Conservation (phyloP, 1,140 invertebrate genomes). For the Drosophila truncata region DNA sequence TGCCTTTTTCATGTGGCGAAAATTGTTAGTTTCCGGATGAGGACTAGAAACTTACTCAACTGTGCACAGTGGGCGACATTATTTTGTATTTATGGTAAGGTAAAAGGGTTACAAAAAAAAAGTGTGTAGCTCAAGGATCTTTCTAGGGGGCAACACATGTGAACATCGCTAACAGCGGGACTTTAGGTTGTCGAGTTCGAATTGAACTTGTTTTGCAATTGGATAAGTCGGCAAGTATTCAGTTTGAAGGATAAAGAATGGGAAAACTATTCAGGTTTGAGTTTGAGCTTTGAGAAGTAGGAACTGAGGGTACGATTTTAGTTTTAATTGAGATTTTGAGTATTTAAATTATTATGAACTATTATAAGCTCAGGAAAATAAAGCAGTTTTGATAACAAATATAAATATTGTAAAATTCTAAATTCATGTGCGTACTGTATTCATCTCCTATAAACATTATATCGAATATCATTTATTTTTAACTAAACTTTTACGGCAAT, state of each 20-base stretch:
- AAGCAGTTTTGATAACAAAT: not conserved
- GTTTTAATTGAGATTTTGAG: not conserved
- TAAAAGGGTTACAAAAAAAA: constrained; percentile 37
- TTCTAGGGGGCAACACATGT: constrained; percentile 18
- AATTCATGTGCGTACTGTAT: no score
- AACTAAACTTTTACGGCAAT: no score
- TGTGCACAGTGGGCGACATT: constrained; percentile 56
- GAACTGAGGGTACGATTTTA: not conserved
- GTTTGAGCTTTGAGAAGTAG: not conserved
- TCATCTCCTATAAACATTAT: no score
- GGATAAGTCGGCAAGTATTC: constrained; percentile 29
- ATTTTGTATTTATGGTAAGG: constrained; percentile 13
- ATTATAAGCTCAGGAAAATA: not conserved
- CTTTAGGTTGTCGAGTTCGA: not conserved
- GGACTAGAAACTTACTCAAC: constrained; percentile 28
- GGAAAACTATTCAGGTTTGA: not conserved
- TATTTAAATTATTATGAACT: no score
- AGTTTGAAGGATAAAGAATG: not conserved
- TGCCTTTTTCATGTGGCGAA: constrained; percentile 60
- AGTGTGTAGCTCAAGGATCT: not conserved
- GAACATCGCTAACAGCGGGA: constrained; percentile 28
- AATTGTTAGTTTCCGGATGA: constrained; percentile 60
- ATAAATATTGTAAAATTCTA: no score
- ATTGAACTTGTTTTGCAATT: constrained; percentile 43
- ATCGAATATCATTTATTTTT: no score